A percentile compares a stretch with the other conserved stretches of the same genome.
These are phyloP conservation scores for Gymnoscopelus braueri DNA, from an alignment of 2,797 vertebrate species.

Conservation along the genomic window DNA sequence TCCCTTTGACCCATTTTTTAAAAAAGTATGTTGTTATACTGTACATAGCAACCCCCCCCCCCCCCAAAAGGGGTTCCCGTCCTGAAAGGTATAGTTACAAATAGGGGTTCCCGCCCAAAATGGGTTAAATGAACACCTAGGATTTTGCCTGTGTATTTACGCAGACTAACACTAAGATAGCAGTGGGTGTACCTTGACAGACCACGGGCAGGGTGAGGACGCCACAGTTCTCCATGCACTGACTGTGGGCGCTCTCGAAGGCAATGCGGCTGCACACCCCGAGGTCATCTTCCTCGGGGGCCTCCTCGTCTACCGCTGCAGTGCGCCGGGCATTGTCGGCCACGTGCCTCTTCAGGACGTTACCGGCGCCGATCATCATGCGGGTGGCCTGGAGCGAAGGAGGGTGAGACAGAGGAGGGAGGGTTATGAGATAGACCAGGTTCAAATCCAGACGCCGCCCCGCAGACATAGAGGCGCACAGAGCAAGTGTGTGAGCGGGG, in stretches of 20 bases:
- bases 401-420: not conserved
- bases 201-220: conserved; percentile 80
- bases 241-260: conserved; percentile 90
- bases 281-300: conserved; percentile 68
- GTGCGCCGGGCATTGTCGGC: conserved; percentile 81
- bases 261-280: conserved; percentile 88
- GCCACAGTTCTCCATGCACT: conserved; percentile 97
- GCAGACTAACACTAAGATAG: too few species aligned
- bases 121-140: too few species aligned
- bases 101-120: too few species aligned
- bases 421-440: not conserved
- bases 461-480: too few species aligned
- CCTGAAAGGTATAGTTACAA: too few species aligned
- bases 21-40: too few species aligned
- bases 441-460: not conserved
- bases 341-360: conserved; percentile 91
- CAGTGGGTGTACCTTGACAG: conserved; percentile 74
- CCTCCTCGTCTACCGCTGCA: conserved; percentile 56
- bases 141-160: too few species aligned
- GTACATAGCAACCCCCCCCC: too few species aligned
- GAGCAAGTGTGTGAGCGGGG: conserved; percentile 1
- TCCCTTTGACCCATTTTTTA: too few species aligned
- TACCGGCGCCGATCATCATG: conserved; percentile 95
- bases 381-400: conserved; percentile 85
- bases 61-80: too few species aligned